Base-by-base conservation (phyloP, 2,888 invertebrate species). In the Patella depressa region DNA sequence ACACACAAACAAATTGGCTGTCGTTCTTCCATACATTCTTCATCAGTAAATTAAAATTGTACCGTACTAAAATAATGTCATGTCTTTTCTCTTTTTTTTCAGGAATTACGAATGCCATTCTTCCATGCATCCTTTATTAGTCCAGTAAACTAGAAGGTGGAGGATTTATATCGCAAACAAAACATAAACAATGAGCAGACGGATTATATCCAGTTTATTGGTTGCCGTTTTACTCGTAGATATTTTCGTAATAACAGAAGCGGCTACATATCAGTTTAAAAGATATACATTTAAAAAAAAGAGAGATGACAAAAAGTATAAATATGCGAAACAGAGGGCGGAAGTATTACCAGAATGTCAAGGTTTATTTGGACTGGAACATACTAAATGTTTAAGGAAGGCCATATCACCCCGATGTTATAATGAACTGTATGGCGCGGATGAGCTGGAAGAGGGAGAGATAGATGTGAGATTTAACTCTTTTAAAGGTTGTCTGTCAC, bases 361-460 rank as follows among this genome's bases (percentile, higher is more conserved):
- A 19, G 82, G 84, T 1, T 73, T 83, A 17, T 81, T 81, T 78
- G 88, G 89, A 5, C 83, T 88, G 9, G 84, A 87, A 2, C 86
- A 88, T 73, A 85, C 86, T 7, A 86, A 85, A 73, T 90, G 90
- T 83, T 82, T 89, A 17, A 82, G 90, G 9, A 73, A 81, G 76
- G 90, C 89, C 78, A 87, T 90, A 80, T 89, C 89, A 1, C 79
- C 82, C 4, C 80, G 83, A 59, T 90, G 90, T 77, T 90, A 87
- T 75, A 74, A 83, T 2, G 88, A 90, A 80, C 81, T 90, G 7
- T 90, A 90, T 79, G 85, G 80, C 7, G 75, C 80, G 24, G 89
- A 90, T 77, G 84, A 83, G 81, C 82, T 90, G n/a, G 90, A 90
- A 81, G 89, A 90, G 73, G 90, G 90, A 69, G 90, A 90, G 81